phyloP scores from a whole-genome alignment of 2,797 vertebrate species.

The Sebastes cheni region DNA sequence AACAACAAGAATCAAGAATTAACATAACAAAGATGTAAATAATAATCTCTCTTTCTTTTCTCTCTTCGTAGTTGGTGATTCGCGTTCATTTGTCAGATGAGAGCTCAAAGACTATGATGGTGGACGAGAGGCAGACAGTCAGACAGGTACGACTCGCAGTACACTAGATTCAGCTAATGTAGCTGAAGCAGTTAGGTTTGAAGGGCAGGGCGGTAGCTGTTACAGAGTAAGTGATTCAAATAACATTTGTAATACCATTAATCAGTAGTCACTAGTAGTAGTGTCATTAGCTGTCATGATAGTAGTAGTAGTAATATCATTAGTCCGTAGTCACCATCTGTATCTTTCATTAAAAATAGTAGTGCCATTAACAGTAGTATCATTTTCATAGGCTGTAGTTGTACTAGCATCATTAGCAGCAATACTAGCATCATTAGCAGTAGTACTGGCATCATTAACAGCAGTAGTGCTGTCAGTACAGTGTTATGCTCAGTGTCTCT shows the following conservation, averaged over 20 bases:
- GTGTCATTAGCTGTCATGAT: too few relatives aligned
- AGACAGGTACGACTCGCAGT: conserved; percentile 80
- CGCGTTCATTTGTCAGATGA: conserved; percentile 97
- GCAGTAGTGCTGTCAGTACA: background rate
- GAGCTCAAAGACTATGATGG: conserved; percentile 99
- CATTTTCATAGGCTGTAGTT: background rate
- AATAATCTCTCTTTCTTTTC: conserved; percentile 39
- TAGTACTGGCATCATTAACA: background rate
- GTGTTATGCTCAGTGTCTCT: background rate
- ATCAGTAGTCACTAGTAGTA: too few relatives aligned
- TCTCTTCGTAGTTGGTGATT: conserved; percentile 89
- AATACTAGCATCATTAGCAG: background rate
- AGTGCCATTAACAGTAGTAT: too few relatives aligned
- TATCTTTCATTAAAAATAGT: too few relatives aligned
- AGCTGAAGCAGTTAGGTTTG: too few relatives aligned
- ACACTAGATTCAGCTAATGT: too few relatives aligned
- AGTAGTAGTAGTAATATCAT: too few relatives aligned
- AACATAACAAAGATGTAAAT: background rate
- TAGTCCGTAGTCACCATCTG: too few relatives aligned
- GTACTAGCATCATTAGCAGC: background rate
- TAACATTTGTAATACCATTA: too few relatives aligned
- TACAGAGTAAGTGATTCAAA: too few relatives aligned
- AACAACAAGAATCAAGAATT: background rate
- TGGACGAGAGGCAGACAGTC: conserved; percentile 97
- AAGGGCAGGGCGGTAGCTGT: too few relatives aligned